Evolutionary conservation across 2,113 vertebrate genomes (phyloP).

Genomic region (Mus pahari): DNA sequence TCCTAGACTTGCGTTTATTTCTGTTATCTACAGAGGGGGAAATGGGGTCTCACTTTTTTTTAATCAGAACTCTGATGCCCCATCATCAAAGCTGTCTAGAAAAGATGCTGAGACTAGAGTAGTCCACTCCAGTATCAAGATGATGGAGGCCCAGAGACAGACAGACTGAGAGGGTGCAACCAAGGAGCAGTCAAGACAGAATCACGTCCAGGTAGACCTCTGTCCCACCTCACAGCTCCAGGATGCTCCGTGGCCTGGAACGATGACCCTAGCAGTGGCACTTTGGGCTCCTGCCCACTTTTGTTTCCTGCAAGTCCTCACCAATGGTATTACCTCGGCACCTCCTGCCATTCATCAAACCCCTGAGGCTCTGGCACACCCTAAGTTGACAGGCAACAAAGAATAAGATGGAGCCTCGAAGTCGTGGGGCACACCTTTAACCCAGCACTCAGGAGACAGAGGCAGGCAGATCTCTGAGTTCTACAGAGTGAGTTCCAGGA

Average conservation of each 20-base stretch:
- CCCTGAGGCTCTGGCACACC: neutral
- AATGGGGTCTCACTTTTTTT: neutral
- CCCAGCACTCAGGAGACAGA: neutral
- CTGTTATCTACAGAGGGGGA: neutral
- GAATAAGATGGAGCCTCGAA: neutral
- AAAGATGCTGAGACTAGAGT: neutral
- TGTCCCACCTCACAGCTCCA: neutral
- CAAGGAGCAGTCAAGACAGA: neutral
- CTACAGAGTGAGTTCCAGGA: neutral
- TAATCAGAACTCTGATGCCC: neutral
- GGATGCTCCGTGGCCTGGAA: neutral
- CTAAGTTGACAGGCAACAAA: neutral
- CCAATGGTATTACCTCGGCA: neutral
- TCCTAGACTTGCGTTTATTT: constrained; percentile 27
- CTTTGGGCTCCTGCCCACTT: neutral
- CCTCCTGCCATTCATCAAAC: neutral
- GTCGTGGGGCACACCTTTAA: neutral
- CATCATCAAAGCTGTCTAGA: neutral
- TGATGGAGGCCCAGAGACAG: neutral
- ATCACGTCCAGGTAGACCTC: neutral
- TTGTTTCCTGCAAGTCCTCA: neutral
- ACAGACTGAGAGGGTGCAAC: neutral
- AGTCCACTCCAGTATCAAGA: neutral
- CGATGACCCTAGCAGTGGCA: neutral
- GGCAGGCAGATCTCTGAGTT: neutral